Percentiles rank a stretch among this genome's conserved stretches.
phyloP scores from a whole-genome alignment of 2,113 vertebrate species.

The Elachura formosa region DNA sequence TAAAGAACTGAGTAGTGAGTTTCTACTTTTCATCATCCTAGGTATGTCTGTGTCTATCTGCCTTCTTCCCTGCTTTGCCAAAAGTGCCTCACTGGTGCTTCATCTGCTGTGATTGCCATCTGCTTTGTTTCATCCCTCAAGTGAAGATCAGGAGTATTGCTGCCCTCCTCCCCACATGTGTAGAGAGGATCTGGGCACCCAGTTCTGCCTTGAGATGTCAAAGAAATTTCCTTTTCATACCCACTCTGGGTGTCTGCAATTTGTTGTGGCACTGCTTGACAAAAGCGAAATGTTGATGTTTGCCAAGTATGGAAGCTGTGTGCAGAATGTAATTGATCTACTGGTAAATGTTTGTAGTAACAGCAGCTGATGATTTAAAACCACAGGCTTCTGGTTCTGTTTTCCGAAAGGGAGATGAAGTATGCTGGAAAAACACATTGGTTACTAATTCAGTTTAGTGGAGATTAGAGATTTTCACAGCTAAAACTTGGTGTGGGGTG shows the following conservation, averaged over 20 bases:
- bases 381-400: background rate
- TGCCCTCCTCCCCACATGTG: accelerated
- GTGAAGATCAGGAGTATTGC: background rate
- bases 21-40: background rate
- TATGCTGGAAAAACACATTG: background rate
- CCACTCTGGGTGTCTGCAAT: background rate
- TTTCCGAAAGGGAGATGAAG: background rate
- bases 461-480: background rate
- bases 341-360: background rate
- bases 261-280: background rate
- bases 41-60: background rate
- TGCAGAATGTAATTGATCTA: background rate
- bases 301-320: background rate
- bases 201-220: background rate
- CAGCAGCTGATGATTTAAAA: background rate
- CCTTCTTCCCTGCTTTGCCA: background rate
- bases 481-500: background rate
- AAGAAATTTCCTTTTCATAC: background rate
- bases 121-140: background rate
- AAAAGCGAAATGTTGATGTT: background rate
- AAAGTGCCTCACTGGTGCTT: background rate
- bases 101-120: background rate
- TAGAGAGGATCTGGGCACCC: background rate
- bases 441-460: background rate
- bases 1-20: background rate